Base-by-base conservation (phyloP, 2,888 invertebrate species). In the Panzeria rudis region DNA sequence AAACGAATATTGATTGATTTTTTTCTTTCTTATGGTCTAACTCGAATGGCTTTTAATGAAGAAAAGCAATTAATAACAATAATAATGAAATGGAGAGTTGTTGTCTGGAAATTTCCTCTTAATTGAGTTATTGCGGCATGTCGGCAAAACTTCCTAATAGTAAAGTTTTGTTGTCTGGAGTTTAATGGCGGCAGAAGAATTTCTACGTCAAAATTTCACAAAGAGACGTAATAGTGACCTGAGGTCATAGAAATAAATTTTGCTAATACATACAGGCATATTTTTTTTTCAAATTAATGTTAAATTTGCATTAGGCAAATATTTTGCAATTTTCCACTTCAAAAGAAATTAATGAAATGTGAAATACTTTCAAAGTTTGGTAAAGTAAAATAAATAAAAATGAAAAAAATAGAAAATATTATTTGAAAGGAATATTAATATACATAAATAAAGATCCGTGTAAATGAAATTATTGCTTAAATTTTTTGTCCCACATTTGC, bases 31-130 rank as follows among this genome's bases (percentile, higher is more conserved):
- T 35, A 25, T 20, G 23, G 35, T 29, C 38, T 62, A 29, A 38
- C n/a, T 38, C 20, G 41, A 52, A 61, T 71, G 41, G 61, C 52
- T 71, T 23, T 76, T 50, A 56, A 44, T 47, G 62, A 62, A 56
- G 75, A 64, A 76, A 76, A 76, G 69, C 82, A 76, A 76, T 82
- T 76, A 82, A 82, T 76, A 82, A 82, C 9, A 52, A 81, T 25
- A 52, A 69, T 25, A 61, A 62, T 62, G 78, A 54, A 79, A 64
- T 15, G 41, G 69, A 72, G 71, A 47, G 71, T 79, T 71, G 29
- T 25, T 41, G 41, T 44, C 79, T 71, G 64, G 62, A 29, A 47
- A 64, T 32, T 54, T 3, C 13, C 41, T 15, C 20, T 3, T 59
- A 69, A 77, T 77, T 78, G 68, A 78, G 77, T 78, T 78, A 78